Conservation (phyloP, 2,113 vertebrate species). For the Origma solitaria region DNA sequence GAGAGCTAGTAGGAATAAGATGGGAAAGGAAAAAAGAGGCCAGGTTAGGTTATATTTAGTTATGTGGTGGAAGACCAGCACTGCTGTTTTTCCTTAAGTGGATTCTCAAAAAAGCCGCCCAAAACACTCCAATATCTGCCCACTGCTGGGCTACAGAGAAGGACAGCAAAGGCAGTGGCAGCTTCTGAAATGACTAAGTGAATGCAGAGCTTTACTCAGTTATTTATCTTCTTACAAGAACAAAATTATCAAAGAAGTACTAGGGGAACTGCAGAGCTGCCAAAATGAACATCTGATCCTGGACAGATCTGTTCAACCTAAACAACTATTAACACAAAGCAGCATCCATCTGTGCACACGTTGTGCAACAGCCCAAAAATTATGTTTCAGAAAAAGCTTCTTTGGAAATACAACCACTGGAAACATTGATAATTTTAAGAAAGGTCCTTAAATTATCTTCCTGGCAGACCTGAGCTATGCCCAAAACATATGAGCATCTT, state of each 20-base stretch:
- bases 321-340: conserved; percentile 25
- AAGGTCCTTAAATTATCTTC: neutral
- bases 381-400: neutral
- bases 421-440: neutral
- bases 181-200: neutral
- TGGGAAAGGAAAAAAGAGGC: neutral
- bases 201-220: neutral
- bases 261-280: neutral
- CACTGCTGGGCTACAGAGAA: neutral
- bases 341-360: conserved; percentile 16
- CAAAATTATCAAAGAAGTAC: neutral
- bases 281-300: conserved; percentile 27
- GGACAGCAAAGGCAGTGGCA: neutral
- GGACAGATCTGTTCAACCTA: conserved; percentile 28
- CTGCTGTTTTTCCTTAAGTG: neutral
- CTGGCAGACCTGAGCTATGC: neutral
- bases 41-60: neutral
- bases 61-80: neutral
- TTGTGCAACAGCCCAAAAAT: neutral
- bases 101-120: neutral
- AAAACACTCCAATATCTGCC: neutral
- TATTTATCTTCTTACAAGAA: neutral
- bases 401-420: neutral
- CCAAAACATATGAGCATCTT: neutral
- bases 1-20: neutral